phyloP scores from a whole-genome alignment of 1,140 invertebrate species.

The Cecropterus lyciades region DNA sequence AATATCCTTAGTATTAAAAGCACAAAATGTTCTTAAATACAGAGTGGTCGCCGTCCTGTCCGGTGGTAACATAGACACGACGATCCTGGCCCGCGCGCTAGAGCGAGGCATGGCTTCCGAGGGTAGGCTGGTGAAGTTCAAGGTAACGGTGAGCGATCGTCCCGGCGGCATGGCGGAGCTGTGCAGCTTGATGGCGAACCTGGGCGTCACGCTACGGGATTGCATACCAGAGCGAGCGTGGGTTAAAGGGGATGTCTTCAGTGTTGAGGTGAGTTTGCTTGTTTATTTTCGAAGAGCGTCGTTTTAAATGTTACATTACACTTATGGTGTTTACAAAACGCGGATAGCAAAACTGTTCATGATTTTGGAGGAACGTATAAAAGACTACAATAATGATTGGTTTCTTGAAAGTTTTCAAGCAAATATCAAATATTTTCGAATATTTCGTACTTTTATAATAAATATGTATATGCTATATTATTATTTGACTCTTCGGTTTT shows the following conservation, averaged over 20 bases:
- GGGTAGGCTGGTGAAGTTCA: constrained; percentile 93
- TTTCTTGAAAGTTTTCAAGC: too few species aligned
- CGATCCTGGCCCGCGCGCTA: constrained; percentile 93
- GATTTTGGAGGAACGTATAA: too few species aligned
- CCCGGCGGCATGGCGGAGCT: constrained; percentile 95
- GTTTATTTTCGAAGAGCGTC: too few species aligned
- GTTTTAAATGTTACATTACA: too few species aligned
- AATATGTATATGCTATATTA: too few species aligned
- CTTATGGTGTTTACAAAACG: too few species aligned
- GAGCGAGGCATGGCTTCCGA: constrained; percentile 96
- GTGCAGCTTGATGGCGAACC: constrained; percentile 87
- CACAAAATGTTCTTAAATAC: background rate
- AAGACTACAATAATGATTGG: too few species aligned
- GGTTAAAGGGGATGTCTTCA: constrained; percentile 94
- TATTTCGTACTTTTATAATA: too few species aligned
- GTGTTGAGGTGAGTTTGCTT: constrained; percentile 85
- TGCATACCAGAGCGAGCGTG: constrained; percentile 97
- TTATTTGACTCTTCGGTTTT: too few species aligned
- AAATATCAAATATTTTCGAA: too few species aligned
- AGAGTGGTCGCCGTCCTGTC: constrained; percentile 93
- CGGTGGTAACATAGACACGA: constrained; percentile 97
- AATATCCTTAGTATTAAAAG: too few species aligned
- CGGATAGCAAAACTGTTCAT: too few species aligned
- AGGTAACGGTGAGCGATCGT: constrained; percentile 92
- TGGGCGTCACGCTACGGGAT: constrained; percentile 96